Evolutionary conservation across 92 coral and sea anemone species (phyloP), one percentile per base, ranked within the genome.

Genomic region (Galaxea fascicularis): DNA sequence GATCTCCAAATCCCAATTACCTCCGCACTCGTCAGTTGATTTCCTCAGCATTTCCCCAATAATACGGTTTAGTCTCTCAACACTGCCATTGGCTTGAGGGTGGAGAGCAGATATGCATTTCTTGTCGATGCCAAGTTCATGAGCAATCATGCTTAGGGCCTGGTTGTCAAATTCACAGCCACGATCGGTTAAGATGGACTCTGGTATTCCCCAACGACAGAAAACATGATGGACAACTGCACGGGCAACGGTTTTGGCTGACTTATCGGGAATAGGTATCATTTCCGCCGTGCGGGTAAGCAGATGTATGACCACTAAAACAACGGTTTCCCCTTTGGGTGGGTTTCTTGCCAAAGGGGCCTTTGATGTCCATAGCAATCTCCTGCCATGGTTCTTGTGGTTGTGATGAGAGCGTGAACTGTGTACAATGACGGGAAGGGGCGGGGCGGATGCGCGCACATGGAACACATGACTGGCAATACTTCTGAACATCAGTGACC

Each of bases 321-420:
- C 83, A 67, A 14, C 82, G 91, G 54, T 84, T 87, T 14, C 87
- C 84, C 13, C 82, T 3, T n/a, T 49, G 17, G 57, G 75, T 72
- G 18, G 87, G 89, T 78, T 91, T 82, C 27, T 35, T 69, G 53
- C 89, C 81, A 74, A 91, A 84, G 35, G 78, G 89, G 10, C 89
- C 91, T 65, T 85, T 86, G 60, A 90, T 65, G 31, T 86, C 90
- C 54, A 90, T 76, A 13, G 90, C 44, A 24, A 90, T 82, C 54
- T 81, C 90, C 30, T 90, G 89, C 91, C 89, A 90, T 12, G 89
- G 79, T n/a, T n/a, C n/a, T n/a, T n/a, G n/a, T n/a, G n/a, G n/a
- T n/a, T n/a, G n/a, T n/a, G n/a, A n/a, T n/a, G 89, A 20, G 20
- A 79, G 65, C 28, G 81, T 71, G 51, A 89, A 74, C 16, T n/a